Percentiles rank a stretch among this genome's conserved stretches.
These are phyloP conservation scores for Muricea muricata DNA, from an alignment of 92 coral and sea anemone genomes.

Conservation along the genomic window DNA sequence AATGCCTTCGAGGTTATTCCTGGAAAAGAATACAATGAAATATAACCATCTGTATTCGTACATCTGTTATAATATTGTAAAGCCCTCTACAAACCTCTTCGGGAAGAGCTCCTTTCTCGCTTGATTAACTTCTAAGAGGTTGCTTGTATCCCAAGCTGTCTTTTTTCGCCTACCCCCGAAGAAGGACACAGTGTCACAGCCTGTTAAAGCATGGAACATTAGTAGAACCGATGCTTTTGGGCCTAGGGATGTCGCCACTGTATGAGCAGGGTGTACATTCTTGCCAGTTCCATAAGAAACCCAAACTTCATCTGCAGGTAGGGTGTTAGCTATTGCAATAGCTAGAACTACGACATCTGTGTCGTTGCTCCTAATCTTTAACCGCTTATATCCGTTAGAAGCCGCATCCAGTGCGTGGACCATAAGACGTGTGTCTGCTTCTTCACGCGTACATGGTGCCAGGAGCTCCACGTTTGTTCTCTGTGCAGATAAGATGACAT, in stretches of 20 bases:
- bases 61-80: no score
- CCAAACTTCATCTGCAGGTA: slow-evolving; percentile 57
- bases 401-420: slow-evolving; percentile 70
- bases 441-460: slow-evolving; percentile 62
- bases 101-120: neutral
- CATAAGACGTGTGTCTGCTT: slow-evolving; percentile 74
- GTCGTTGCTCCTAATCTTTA: slow-evolving; percentile 65
- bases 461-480: slow-evolving; percentile 37
- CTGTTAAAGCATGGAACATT: slow-evolving; percentile 71
- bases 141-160: slow-evolving; percentile 62
- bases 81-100: no score
- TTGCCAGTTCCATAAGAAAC: slow-evolving; percentile 53
- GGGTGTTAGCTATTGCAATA: slow-evolving; percentile 42
- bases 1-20: neutral
- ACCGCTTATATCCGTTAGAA: slow-evolving; percentile 45
- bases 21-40: no score
- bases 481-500: neutral
- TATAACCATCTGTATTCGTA: no score
- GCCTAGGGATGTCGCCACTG: slow-evolving; percentile 63
- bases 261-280: slow-evolving; percentile 44
- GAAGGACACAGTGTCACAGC: slow-evolving; percentile 72
- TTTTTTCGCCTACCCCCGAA: slow-evolving; percentile 66
- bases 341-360: slow-evolving; percentile 79
- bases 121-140: neutral
- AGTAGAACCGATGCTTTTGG: slow-evolving; percentile 60